Percentiles rank a stretch among this genome's conserved stretches.
phyloP scores from a whole-genome alignment of 1,140 invertebrate species.

The Drosophila subobscura region DNA sequence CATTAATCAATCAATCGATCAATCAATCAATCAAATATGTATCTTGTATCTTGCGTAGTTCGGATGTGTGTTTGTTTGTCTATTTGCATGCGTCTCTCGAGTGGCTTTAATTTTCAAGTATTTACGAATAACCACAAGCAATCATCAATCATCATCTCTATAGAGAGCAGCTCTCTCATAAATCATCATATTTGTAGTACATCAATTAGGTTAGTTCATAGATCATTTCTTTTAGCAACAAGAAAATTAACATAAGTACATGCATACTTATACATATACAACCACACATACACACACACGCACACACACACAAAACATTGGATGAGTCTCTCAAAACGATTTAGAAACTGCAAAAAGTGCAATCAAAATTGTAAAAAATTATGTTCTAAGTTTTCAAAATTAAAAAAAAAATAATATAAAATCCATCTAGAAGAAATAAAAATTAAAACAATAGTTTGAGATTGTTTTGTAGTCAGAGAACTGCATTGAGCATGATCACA shows the following conservation, averaged over 20 bases:
- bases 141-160: slow-evolving; percentile 22
- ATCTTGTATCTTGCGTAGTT: slow-evolving; percentile 41
- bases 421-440: background rate
- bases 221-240: slow-evolving; percentile 21
- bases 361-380: slow-evolving; percentile 16
- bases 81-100: slow-evolving; percentile 59
- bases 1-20: slow-evolving; percentile 43
- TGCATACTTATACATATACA: slow-evolving; percentile 30
- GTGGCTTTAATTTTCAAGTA: slow-evolving; percentile 44
- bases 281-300: slow-evolving; percentile 15
- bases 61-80: slow-evolving; percentile 59
- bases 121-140: slow-evolving; percentile 11
- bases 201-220: slow-evolving; percentile 28
- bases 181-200: slow-evolving; percentile 21
- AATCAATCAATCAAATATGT: slow-evolving; percentile 30
- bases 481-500: too few relatives aligned
- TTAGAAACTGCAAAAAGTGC: slow-evolving; percentile 10
- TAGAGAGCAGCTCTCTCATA: slow-evolving; percentile 27
- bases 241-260: slow-evolving; percentile 49
- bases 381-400: slow-evolving; percentile 16
- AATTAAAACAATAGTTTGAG: too few relatives aligned
- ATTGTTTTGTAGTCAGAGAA: too few relatives aligned
- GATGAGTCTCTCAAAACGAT: slow-evolving; percentile 40
- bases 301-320: slow-evolving; percentile 16
- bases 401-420: slow-evolving; percentile 11